phyloP scores from a whole-genome alignment of 2,797 vertebrate species.

The Muscicapa striata region DNA sequence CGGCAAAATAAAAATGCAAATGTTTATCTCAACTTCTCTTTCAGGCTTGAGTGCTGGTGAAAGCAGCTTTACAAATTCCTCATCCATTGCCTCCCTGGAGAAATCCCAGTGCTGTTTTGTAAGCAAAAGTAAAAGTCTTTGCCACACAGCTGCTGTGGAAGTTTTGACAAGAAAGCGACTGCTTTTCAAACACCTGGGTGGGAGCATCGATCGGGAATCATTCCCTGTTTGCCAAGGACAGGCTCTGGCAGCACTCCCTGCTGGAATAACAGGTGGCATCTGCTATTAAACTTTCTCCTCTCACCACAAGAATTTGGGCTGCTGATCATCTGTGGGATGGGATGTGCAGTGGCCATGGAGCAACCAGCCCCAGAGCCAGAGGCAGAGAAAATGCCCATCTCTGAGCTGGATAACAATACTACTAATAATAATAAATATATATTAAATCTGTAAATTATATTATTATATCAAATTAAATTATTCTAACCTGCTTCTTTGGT shows the following conservation, averaged over 20 bases:
- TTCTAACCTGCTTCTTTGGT: not conserved
- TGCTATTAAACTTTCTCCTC: no score
- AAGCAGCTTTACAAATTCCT: constrained; percentile 24
- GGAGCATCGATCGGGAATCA: not conserved
- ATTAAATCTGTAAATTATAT: no score
- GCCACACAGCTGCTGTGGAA: not conserved
- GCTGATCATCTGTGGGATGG: not conserved
- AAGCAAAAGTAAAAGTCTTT: constrained; percentile 40
- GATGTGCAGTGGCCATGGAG: not conserved
- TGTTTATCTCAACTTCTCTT: constrained; percentile 66
- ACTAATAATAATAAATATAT: not conserved
- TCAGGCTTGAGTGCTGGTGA: constrained; percentile 67
- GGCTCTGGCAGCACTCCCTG: not conserved
- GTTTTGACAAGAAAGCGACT: constrained; percentile 30
- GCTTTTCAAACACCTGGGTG: not conserved
- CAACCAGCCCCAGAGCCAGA: not conserved
- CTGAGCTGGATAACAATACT: not conserved
- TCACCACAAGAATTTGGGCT: not conserved
- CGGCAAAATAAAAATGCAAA: constrained; percentile 52
- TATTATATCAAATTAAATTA: not conserved
- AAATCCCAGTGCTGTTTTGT: constrained; percentile 14
- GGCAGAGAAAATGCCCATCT: not conserved
- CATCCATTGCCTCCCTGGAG: constrained; percentile 19
- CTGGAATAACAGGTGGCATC: not conserved
- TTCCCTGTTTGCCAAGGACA: not conserved